These are phyloP conservation scores for Taenaris catops DNA, from an alignment of 2,888 invertebrate species.

Conservation along the genomic window DNA sequence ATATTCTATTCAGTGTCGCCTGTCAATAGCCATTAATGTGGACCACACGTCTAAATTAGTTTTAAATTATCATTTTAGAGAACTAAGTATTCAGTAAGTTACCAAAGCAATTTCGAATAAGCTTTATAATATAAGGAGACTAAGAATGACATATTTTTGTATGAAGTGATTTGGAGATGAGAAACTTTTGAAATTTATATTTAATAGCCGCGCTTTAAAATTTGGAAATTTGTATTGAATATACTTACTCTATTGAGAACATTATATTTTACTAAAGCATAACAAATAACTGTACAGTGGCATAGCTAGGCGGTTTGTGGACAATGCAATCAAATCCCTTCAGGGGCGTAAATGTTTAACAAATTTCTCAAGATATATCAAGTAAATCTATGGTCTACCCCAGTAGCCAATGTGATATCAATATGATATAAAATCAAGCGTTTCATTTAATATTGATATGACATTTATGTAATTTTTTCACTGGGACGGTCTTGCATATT, in stretches of 20 bases:
- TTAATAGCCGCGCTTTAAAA: slow-evolving; percentile 41
- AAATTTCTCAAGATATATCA: no score
- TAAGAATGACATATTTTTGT: slow-evolving; percentile 58
- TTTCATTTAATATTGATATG: no score
- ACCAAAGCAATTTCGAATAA: slow-evolving; percentile 72
- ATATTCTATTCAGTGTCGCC: slow-evolving; percentile 4
- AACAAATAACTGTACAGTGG: slow-evolving; percentile 29
- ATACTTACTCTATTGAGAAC: slow-evolving; percentile 61
- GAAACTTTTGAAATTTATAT: slow-evolving; percentile 26
- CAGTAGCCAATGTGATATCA: no score
- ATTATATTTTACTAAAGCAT: slow-evolving; percentile 35
- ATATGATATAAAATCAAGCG: no score
- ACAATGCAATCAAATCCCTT: no score
- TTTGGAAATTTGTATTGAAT: slow-evolving; percentile 42
- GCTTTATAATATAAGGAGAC: slow-evolving; percentile 33
- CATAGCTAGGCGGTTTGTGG: slow-evolving; percentile 1
- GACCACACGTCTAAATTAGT: slow-evolving; percentile 16
- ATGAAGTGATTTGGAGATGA: slow-evolving; percentile 32
- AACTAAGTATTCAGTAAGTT: slow-evolving; percentile 49
- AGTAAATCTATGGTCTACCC: no score
- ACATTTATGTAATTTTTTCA: no score
- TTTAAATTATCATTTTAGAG: slow-evolving; percentile 13
- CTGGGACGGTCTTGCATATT: no score
- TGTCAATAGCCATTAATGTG: slow-evolving; percentile 15
- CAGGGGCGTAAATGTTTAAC: no score